Evolutionary conservation across 2,888 invertebrate genomes (phyloP), one percentile per base, ranked within the genome.

Genomic region (Onchidella celtica): DNA sequence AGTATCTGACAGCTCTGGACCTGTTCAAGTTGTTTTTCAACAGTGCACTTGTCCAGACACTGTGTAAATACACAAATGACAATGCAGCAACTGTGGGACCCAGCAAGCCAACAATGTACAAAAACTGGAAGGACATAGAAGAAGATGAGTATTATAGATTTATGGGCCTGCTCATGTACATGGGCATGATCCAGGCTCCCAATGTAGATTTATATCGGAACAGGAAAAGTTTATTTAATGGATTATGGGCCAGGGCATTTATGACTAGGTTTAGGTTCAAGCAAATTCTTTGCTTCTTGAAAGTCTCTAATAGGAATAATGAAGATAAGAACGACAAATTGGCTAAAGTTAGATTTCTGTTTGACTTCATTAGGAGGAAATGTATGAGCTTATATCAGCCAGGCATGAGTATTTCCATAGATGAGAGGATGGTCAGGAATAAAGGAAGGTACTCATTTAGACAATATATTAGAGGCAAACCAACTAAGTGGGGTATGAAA

Each of bases 401-500:
- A 55, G 32, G 47, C 11, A n/a, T 36, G 32, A 65, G 72, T 61
- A 14, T 81, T 27, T 55, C 81, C n/a, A 69, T 81, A 14, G 77
- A 81, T 70, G 81, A 81, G n/a, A 59, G 68, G 9, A 78, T 82
- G 77, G 74, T 82, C 2, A 73, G 61, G 36, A 78, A 78, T 29
- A 78, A 69, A 29, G 78, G 78, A 0, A 73, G 74, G 27, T 82
- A 47, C 36, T 29, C 32, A 36, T 82, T 82, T 57, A 3, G 66
- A 24, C 77, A 82, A 59, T 82, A 61, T 29, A 66, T 77, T 9
- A 40, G 61, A 34, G 76, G 69, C n/a, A 81, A 81, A 36, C 81
- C 81, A 29, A 77, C 72, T 3, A 61, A 69, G 14, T 81, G 81
- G 81, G 81, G 81, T 3, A 78, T 82, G 73, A 82, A 82, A 59